Conservation (phyloP, 2,888 invertebrate genomes). For the Eilema griseolum region DNA sequence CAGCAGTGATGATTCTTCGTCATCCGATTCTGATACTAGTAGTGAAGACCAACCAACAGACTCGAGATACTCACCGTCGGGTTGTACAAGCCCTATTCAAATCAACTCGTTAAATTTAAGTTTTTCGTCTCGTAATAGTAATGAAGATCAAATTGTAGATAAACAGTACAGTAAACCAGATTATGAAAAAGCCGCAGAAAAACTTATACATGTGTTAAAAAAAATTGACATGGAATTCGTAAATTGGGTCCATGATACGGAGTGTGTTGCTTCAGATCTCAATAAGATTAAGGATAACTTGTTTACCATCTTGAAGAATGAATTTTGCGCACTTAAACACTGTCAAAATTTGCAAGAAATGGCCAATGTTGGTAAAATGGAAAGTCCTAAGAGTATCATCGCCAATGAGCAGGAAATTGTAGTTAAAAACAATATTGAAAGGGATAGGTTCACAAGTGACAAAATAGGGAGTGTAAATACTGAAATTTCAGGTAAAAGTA, state of each 20-base stretch:
- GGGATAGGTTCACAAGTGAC: not conserved
- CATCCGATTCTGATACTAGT: slow-evolving; percentile 28
- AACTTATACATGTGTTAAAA: slow-evolving; percentile 53
- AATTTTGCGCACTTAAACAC: slow-evolving; percentile 55
- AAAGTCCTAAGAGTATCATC: not conserved
- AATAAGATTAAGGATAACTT: slow-evolving; percentile 53
- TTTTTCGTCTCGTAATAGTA: slow-evolving; percentile 42
- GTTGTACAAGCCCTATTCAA: slow-evolving; percentile 20
- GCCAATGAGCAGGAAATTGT: not conserved
- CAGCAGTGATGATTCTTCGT: slow-evolving; percentile 23
- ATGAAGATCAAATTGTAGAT: not conserved
- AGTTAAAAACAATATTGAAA: not conserved
- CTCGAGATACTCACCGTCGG: not conserved
- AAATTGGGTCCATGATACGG: slow-evolving; percentile 61
- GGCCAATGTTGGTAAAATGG: slow-evolving; percentile 16
- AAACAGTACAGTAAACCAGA: slow-evolving; percentile 22
- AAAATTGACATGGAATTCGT: slow-evolving; percentile 63
- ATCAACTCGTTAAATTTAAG: slow-evolving; percentile 51
- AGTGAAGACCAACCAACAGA: not conserved
- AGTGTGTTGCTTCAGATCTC: slow-evolving; percentile 39
- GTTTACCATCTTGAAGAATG: slow-evolving; percentile 57
- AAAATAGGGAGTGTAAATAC: not conserved
- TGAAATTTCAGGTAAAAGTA: not conserved
- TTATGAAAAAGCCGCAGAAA: slow-evolving; percentile 47
- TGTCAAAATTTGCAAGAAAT: slow-evolving; percentile 54